Base-by-base conservation (phyloP, 2,113 vertebrate genomes). In the Anoplopoma fimbria region DNA sequence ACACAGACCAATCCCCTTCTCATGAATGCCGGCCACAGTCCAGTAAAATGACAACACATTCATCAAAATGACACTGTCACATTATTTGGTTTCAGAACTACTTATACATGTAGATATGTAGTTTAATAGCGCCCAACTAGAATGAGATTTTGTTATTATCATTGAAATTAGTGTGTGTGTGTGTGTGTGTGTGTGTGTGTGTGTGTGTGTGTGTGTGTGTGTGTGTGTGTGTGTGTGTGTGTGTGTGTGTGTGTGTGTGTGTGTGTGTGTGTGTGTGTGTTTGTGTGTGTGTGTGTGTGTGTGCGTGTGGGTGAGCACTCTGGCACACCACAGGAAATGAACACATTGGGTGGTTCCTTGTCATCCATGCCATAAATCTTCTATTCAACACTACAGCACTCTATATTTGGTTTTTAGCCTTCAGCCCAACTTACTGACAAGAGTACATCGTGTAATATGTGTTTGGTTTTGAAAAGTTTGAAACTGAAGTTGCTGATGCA, bases 291-390 rank as follows among this genome's bases (percentile, higher is more conserved):
- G 34, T 19, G 53, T 42, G 36, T 21, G 25, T 23, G 17, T 27
- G 23, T 4, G 7, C 27, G 36, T 6, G 45, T 17, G 58, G 38
- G 15, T 40, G 42, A 69, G 49, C 3, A 15, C 49, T 64, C 33
- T 67, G 75, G 49, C 23, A 57, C 31, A 34, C 23, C 0, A 14
- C 79, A 84, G 79, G 81, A 88, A 86, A 90, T 88, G 51, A 88
- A 82, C 62, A 75, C 71, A 57, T 40, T 38, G 67, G 75, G 69
- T 81, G 69, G 65, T 76, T 79, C 45, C 45, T 74, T 67, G 47
- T 79, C 40, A 0, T 78, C 69, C 23, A 6, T 0, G 5, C 47
- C 29, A 72, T 89, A 40, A 86, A 86, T 82, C 83, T 82, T 82
- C 63, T 79, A 42, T 61, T 87, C 57, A 72, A 34, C 68, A 38